A percentile compares a stretch with the other conserved stretches of the same genome.
Conservation (phyloP, 2,888 invertebrate species). For the Sinodicranocentrus sp. region DNA sequence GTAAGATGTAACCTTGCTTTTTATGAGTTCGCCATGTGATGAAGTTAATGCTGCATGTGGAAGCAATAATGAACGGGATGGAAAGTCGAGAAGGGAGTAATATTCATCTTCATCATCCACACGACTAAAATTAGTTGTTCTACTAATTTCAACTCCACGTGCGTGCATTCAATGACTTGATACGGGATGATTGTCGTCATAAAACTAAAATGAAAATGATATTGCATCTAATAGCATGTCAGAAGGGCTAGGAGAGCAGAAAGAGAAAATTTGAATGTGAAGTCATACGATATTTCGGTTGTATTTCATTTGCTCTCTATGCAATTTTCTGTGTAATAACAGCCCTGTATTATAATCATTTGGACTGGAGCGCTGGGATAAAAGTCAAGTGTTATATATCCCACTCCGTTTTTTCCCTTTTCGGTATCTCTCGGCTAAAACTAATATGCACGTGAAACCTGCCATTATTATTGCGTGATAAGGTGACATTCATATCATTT, state of each 20-base stretch:
- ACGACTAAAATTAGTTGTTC: slow-evolving; percentile 16
- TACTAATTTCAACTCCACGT: slow-evolving; percentile 2
- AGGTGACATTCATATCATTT: slow-evolving; percentile 45
- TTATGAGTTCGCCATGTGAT: no score
- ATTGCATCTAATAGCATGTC: background rate
- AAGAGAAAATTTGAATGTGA: slow-evolving; percentile 1
- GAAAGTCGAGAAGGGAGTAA: background rate
- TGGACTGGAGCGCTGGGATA: background rate
- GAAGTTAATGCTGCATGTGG: no score
- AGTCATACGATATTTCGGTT: background rate
- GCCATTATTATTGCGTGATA: slow-evolving; percentile 48
- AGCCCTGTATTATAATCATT: no score
- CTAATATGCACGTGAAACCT: background rate
- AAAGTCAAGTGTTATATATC: slow-evolving; percentile 20
- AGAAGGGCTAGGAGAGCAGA: background rate
- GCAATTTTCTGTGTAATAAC: no score
- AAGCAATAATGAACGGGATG: no score
- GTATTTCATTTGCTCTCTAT: no score
- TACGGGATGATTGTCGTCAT: background rate
- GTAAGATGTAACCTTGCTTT: no score
- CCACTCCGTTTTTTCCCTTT: background rate
- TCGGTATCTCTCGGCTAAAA: no score
- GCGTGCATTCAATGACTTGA: slow-evolving; percentile 7
- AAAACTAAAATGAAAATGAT: slow-evolving; percentile 2
- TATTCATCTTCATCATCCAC: slow-evolving; percentile 12